phyloP scores from a whole-genome alignment of 1,140 invertebrate genomes.

The Pararge aegeria region DNA sequence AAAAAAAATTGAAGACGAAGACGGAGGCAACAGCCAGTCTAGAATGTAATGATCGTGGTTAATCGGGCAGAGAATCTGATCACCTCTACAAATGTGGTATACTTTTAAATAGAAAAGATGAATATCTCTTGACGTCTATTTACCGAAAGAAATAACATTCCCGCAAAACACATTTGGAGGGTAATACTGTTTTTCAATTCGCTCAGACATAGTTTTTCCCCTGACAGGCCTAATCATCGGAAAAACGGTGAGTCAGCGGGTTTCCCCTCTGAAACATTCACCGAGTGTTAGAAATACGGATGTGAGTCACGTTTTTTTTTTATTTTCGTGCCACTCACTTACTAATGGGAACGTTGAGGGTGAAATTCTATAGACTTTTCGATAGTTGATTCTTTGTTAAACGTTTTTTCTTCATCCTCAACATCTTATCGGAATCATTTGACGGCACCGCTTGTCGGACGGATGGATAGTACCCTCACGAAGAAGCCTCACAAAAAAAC shows the following conservation, averaged over 20 bases:
- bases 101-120: too few relatives aligned
- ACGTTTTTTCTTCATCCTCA: background rate
- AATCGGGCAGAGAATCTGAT: too few relatives aligned
- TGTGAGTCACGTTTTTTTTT: background rate
- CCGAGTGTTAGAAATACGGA: background rate
- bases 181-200: constrained; percentile 1
- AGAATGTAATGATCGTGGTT: too few relatives aligned
- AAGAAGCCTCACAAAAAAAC: too few relatives aligned
- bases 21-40: too few relatives aligned
- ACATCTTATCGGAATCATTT: too few relatives aligned
- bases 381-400: too few relatives aligned
- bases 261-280: background rate
- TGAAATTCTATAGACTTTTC: background rate
- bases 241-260: background rate
- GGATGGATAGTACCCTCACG: too few relatives aligned
- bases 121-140: background rate
- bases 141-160: background rate
- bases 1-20: too few relatives aligned
- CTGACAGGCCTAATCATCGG: constrained; percentile 4
- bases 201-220: background rate
- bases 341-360: background rate
- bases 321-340: background rate
- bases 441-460: too few relatives aligned
- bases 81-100: too few relatives aligned
- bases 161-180: background rate